phyloP scores from a whole-genome alignment of 2,797 vertebrate genomes.

The Acrossocheilus fasciatus region DNA sequence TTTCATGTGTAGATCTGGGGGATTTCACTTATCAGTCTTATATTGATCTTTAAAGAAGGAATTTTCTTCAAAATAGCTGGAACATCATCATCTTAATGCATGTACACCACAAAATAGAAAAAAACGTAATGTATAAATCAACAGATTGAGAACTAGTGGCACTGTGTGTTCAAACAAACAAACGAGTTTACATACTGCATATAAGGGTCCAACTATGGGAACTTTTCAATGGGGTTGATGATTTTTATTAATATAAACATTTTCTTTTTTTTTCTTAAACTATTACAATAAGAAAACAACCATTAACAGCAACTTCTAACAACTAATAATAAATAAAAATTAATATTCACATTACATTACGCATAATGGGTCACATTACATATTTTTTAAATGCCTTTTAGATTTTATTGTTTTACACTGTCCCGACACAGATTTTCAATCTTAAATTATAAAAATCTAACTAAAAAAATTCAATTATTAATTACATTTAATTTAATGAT shows the following conservation, averaged over 20 bases:
- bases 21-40: not conserved
- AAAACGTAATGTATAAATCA: not conserved
- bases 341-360: not conserved
- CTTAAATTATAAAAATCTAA: not conserved
- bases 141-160: too few relatives aligned
- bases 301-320: too few relatives aligned
- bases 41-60: not conserved
- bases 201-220: not conserved
- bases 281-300: not conserved
- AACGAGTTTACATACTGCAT: not conserved
- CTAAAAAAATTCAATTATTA: too few relatives aligned
- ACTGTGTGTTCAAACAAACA: not conserved
- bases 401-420: not conserved
- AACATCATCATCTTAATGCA: not conserved
- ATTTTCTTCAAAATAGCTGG: not conserved
- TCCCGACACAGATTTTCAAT: not conserved
- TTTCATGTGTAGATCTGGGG: conserved; percentile 17
- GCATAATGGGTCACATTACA: not conserved
- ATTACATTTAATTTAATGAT: too few relatives aligned
- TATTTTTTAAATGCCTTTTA: not conserved
- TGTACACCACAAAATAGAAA: not conserved
- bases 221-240: not conserved
- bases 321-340: not conserved
- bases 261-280: not conserved
- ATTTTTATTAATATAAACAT: not conserved